phyloP scores from a whole-genome alignment of 1,140 invertebrate species.

The Hydropsyche tenuis region DNA sequence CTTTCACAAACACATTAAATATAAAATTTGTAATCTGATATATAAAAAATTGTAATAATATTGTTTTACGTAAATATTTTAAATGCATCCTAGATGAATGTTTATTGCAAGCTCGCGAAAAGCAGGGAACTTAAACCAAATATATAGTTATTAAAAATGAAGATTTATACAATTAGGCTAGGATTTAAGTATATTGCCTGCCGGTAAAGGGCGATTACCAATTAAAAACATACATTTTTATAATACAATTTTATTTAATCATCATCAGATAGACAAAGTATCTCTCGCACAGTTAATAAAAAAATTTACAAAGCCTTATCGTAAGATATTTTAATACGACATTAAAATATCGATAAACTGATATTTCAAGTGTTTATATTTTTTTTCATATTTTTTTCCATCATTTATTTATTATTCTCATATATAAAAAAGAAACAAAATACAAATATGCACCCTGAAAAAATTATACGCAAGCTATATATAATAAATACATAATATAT shows the following conservation, averaged over 20 bases:
- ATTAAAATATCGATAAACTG: constrained; percentile 62
- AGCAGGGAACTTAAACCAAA: constrained; percentile 17
- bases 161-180: constrained; percentile 27
- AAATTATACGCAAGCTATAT: not conserved
- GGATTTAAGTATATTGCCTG: constrained; percentile 26
- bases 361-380: constrained; percentile 50
- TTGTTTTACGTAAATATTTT: not conserved
- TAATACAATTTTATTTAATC: constrained; percentile 65
- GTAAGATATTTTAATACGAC: not conserved
- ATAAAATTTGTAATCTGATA: not conserved
- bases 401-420: too few species aligned
- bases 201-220: constrained; percentile 30
- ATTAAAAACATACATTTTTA: constrained; percentile 53
- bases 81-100: not conserved
- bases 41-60: not conserved
- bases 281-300: constrained; percentile 57
- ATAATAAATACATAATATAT: not conserved
- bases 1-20: constrained; percentile 1
- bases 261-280: constrained; percentile 65
- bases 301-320: constrained; percentile 64
- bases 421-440: constrained; percentile 10
- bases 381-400: too few species aligned
- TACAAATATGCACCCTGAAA: constrained; percentile 6
- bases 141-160: not conserved
- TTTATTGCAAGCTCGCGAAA: constrained; percentile 10